A percentile compares a stretch with the other conserved stretches of the same genome.
Conservation (phyloP, 2,113 vertebrate species). For the Dasypus novemcinctus region DNA sequence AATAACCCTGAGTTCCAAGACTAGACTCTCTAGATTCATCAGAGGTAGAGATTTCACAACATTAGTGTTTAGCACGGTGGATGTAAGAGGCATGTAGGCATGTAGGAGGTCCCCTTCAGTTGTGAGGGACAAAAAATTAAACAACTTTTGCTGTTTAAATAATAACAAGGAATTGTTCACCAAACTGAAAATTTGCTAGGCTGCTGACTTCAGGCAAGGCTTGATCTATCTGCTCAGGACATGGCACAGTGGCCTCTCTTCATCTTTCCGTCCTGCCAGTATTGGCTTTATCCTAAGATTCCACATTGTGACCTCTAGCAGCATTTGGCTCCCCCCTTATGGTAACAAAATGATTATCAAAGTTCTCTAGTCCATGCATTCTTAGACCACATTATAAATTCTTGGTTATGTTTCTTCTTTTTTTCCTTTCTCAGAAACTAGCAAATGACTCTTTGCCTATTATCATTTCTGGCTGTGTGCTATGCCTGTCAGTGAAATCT, state of each 20-base stretch:
- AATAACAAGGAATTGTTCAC: background rate
- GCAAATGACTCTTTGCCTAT: background rate
- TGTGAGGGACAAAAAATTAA: background rate
- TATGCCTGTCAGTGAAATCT: background rate
- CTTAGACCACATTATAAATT: background rate
- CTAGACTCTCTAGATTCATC: background rate
- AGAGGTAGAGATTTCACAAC: background rate
- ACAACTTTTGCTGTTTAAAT: background rate
- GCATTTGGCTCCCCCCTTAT: background rate
- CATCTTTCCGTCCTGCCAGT: background rate
- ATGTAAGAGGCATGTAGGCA: no score
- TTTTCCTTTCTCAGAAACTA: background rate
- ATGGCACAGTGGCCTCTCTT: background rate
- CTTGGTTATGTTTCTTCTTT: background rate
- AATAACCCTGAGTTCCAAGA: background rate
- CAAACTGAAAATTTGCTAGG: background rate
- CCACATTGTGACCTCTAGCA: background rate
- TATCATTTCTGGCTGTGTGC: background rate
- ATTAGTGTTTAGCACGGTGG: background rate
- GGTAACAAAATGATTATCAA: background rate
- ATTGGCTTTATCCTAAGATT: background rate
- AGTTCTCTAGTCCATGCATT: background rate
- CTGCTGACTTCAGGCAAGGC: background rate
- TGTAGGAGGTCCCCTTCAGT: background rate
- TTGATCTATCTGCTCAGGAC: background rate